A percentile compares a stretch with the other conserved stretches of the same genome.
phyloP scores from a whole-genome alignment of 2,113 vertebrate genomes.

The Lepisosteus osseus region DNA sequence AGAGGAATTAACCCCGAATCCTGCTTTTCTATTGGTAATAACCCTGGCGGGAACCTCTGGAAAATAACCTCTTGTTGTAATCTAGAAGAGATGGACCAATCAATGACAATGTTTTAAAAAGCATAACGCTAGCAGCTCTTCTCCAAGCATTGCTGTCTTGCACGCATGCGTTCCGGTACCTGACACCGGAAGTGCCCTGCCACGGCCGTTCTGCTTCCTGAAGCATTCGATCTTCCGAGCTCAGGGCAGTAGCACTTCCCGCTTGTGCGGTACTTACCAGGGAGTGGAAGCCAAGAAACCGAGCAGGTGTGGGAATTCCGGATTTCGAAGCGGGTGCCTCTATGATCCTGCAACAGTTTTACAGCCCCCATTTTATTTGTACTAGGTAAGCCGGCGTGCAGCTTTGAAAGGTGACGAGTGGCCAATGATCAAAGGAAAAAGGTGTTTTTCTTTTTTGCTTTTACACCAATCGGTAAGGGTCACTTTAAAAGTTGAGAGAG shows the following conservation, averaged over 20 bases:
- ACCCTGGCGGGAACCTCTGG: no score
- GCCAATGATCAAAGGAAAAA: no score
- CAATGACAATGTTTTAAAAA: no score
- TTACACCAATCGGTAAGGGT: no score
- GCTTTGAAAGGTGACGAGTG: not conserved
- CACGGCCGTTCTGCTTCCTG: not conserved
- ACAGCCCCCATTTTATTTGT: constrained; percentile 40
- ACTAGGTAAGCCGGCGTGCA: constrained; percentile 51
- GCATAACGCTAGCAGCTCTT: no score
- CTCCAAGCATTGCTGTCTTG: no score
- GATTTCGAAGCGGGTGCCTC: constrained; percentile 43
- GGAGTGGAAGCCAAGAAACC: constrained; percentile 11
- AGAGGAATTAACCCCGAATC: no score
- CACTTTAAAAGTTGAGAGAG: no score
- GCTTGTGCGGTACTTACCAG: constrained; percentile 3
- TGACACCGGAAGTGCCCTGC: not conserved
- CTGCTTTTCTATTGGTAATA: no score
- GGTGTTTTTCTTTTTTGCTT: no score
- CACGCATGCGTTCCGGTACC: not conserved
- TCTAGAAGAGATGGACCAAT: no score
- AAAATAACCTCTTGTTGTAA: no score
- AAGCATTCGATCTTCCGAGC: not conserved
- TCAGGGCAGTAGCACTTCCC: not conserved
- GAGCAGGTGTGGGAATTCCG: constrained; percentile 16
- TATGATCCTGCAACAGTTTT: constrained; percentile 55